phyloP scores from a whole-genome alignment of 1,140 invertebrate species.

The Drosophila nigrodunni region DNA sequence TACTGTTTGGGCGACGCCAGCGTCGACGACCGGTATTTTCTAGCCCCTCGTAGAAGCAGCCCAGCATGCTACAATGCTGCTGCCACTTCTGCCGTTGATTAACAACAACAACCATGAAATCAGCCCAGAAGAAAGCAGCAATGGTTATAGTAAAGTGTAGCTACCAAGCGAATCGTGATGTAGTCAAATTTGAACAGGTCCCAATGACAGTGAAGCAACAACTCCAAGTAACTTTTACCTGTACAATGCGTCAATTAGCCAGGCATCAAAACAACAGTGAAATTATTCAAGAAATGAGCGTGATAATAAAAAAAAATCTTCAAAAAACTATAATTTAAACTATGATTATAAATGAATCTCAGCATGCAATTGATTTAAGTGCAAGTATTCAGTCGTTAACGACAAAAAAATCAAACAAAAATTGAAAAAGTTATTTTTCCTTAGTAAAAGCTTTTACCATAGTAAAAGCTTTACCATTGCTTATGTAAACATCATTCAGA shows the following conservation, averaged over 20 bases:
- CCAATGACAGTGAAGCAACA: slow-evolving; percentile 36
- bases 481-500: slow-evolving; percentile 16
- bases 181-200: slow-evolving; percentile 45
- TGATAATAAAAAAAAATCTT: background rate
- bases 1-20: slow-evolving; percentile 39
- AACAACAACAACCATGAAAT: slow-evolving; percentile 34
- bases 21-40: slow-evolving; percentile 47
- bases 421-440: background rate
- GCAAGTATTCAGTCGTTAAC: no score
- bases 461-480: no score
- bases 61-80: slow-evolving; percentile 39
- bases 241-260: slow-evolving; percentile 36
- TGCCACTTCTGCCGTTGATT: slow-evolving; percentile 47
- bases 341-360: background rate
- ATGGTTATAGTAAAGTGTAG: slow-evolving; percentile 37
- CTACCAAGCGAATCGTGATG: slow-evolving; percentile 45
- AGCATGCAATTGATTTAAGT: no score
- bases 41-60: slow-evolving; percentile 30
- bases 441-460: background rate
- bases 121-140: slow-evolving; percentile 41
- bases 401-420: background rate
- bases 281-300: background rate
- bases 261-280: background rate
- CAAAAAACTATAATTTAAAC: slow-evolving; percentile 2
- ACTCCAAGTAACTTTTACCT: slow-evolving; percentile 31